Evolutionary conservation across 37 sponge, comb jelly and placozoan species (phyloP).

Genomic region (Oopsacas minuta): DNA sequence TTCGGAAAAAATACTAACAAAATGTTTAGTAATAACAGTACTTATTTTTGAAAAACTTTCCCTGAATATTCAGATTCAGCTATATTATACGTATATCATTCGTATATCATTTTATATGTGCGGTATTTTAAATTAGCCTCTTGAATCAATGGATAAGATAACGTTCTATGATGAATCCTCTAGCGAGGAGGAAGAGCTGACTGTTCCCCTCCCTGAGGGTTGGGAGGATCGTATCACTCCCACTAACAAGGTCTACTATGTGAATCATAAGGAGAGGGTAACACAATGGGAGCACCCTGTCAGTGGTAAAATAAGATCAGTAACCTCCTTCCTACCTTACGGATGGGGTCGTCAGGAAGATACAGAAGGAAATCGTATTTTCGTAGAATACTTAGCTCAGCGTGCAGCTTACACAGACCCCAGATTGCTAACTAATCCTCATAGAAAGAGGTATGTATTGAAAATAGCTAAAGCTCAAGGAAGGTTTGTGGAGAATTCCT

Average conservation of each 20-base stretch:
- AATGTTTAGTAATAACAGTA: too few relatives aligned
- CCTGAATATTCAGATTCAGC: too few relatives aligned
- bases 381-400: conserved; percentile 58
- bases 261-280: conserved; percentile 30
- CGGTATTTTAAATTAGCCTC: too few relatives aligned
- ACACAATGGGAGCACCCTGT: conserved; percentile 58
- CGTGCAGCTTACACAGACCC: conserved; percentile 34
- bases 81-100: too few relatives aligned
- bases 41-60: too few relatives aligned
- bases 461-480: neutral
- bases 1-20: too few relatives aligned
- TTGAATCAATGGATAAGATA: neutral
- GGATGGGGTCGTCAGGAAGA: conserved; percentile 68
- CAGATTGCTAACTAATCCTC: conserved; percentile 26
- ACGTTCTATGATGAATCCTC: neutral
- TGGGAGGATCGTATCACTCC: conserved; percentile 59
- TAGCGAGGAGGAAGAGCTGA: neutral
- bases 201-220: conserved; percentile 32
- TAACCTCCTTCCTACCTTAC: conserved; percentile 48
- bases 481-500: neutral
- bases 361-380: conserved; percentile 27
- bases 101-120: too few relatives aligned
- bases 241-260: conserved; percentile 32
- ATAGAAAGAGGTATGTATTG: neutral
- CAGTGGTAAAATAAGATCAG: conserved; percentile 38